phyloP scores from a whole-genome alignment of 2,797 vertebrate species.

The Philypnodon macrostomus region DNA sequence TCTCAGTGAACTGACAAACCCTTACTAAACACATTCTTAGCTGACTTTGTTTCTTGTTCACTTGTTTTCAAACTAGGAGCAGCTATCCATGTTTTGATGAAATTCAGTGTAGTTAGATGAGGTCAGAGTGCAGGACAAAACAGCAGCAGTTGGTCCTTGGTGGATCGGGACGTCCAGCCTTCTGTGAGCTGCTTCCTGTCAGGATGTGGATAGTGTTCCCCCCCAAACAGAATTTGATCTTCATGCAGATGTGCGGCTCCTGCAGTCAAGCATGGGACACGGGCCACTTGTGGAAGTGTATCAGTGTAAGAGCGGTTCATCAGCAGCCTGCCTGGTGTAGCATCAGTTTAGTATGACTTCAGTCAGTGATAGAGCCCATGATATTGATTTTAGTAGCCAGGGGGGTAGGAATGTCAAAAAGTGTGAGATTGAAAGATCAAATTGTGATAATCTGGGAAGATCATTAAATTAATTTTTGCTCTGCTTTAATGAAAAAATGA shows the following conservation, averaged over 20 bases:
- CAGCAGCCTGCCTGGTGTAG: slow-evolving; percentile 18
- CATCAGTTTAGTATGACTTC: slow-evolving; percentile 21
- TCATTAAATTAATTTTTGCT: too few species aligned
- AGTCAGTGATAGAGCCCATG: background rate
- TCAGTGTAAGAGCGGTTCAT: slow-evolving; percentile 28
- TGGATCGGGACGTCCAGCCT: slow-evolving; percentile 44
- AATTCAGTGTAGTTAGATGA: slow-evolving; percentile 24
- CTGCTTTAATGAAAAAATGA: background rate
- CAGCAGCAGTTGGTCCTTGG: slow-evolving; percentile 55
- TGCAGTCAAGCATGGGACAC: slow-evolving; percentile 38
- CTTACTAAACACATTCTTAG: too few species aligned
- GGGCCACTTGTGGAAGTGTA: slow-evolving; percentile 19
- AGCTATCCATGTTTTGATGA: slow-evolving; percentile 8
- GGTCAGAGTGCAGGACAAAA: slow-evolving; percentile 23
- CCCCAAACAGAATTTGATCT: slow-evolving; percentile 74
- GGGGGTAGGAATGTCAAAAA: too few species aligned
- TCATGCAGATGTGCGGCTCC: slow-evolving; percentile 74
- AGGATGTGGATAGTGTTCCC: slow-evolving; percentile 81
- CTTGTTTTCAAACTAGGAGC: background rate
- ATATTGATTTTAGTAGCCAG: background rate
- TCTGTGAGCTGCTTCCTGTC: slow-evolving; percentile 73
- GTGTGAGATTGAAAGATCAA: too few species aligned
- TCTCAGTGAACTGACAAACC: too few species aligned
- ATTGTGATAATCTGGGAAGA: too few species aligned
- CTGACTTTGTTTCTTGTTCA: background rate